A percentile compares a stretch with the other conserved stretches of the same genome.
Evolutionary conservation across 2,888 invertebrate genomes (phyloP).

Genomic region (Rotaria macrura): DNA sequence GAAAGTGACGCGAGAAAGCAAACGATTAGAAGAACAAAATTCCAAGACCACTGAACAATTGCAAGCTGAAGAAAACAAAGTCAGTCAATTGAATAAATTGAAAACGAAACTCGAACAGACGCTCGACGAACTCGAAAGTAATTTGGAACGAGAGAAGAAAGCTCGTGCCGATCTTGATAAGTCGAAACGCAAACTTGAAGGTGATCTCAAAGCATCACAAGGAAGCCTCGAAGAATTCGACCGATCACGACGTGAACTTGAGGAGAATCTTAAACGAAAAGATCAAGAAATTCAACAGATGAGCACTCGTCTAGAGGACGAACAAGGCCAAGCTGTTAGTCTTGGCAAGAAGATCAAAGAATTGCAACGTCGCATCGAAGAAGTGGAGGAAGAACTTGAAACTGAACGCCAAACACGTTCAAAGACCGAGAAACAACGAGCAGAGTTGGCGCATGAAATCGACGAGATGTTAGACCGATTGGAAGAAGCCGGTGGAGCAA

Average conservation of each 20-base stretch:
- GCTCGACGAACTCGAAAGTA: conserved; percentile 87
- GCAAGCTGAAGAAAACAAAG: conserved; percentile 47
- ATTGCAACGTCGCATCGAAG: conserved; percentile 71
- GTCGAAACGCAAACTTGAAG: conserved; percentile 92
- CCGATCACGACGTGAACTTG: conserved; percentile 43
- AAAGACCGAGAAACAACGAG: conserved; percentile 87
- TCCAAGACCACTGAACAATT: conserved; percentile 35
- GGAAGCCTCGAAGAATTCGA: conserved; percentile 51
- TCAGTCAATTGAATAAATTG: conserved; percentile 89
- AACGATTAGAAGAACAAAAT: conserved; percentile 35
- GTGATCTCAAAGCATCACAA: conserved; percentile 73
- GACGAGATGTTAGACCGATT: conserved; percentile 27
- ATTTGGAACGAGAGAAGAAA: conserved; percentile 97
- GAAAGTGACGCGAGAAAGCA: conserved; percentile 36
- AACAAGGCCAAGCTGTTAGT: conserved; percentile 57
- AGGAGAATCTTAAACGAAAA: conserved; percentile 59
- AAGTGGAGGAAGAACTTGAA: conserved; percentile 97
- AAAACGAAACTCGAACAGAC: conserved; percentile 94
- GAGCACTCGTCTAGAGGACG: conserved; percentile 88
- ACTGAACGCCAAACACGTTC: conserved; percentile 93
- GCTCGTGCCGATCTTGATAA: conserved; percentile 92
- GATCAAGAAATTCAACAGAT: conserved; percentile 93
- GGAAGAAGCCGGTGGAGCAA: conserved; percentile 98
- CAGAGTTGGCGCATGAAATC: conserved; percentile 70
- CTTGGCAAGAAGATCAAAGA: conserved; percentile 32